These are phyloP conservation scores for Aphelenchoides avenae DNA, from an alignment of 1,140 invertebrate genomes.

Conservation along the genomic window DNA sequence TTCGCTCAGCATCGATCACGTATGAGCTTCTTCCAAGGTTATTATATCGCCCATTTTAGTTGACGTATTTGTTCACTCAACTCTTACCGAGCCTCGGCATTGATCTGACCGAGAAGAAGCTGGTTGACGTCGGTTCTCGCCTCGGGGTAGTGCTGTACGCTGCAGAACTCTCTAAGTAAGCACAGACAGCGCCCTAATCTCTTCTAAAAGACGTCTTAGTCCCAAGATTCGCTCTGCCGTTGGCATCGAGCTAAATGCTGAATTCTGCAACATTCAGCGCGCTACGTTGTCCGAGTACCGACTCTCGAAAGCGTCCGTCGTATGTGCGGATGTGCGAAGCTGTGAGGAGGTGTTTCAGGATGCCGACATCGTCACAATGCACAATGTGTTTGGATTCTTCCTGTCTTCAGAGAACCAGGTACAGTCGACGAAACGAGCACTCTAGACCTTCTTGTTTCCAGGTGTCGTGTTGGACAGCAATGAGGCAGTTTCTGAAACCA, in stretches of 20 bases:
- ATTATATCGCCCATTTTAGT: slow-evolving; percentile 11
- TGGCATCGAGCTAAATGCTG: slow-evolving; percentile 24
- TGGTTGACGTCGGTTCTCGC: slow-evolving; percentile 34
- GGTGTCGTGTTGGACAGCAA: slow-evolving; percentile 24
- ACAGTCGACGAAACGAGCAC: too few relatives aligned
- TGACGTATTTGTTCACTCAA: slow-evolving; percentile 28
- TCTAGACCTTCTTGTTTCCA: too few relatives aligned
- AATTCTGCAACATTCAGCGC: slow-evolving; percentile 12
- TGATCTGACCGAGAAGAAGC: slow-evolving; percentile 21
- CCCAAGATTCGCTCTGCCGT: slow-evolving; percentile 16
- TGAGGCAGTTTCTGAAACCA: slow-evolving; percentile 10
- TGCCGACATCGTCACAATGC: slow-evolving; percentile 31
- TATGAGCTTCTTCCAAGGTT: slow-evolving; percentile 18
- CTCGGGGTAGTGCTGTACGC: slow-evolving; percentile 31
- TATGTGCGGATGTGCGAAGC: slow-evolving; percentile 24
- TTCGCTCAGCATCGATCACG: slow-evolving; percentile 26
- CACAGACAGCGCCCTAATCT: background rate
- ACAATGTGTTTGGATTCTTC: slow-evolving; percentile 39
- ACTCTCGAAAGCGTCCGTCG: slow-evolving; percentile 5
- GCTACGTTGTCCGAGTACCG: slow-evolving; percentile 20
- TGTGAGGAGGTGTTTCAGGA: slow-evolving; percentile 14
- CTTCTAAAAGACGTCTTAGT: slow-evolving; percentile 14
- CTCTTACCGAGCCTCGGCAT: slow-evolving; percentile 21
- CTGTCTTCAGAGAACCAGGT: slow-evolving; percentile 15
- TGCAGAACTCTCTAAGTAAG: slow-evolving; percentile 25